phyloP scores from a whole-genome alignment of 2,113 vertebrate species.

The Passer domesticus region DNA sequence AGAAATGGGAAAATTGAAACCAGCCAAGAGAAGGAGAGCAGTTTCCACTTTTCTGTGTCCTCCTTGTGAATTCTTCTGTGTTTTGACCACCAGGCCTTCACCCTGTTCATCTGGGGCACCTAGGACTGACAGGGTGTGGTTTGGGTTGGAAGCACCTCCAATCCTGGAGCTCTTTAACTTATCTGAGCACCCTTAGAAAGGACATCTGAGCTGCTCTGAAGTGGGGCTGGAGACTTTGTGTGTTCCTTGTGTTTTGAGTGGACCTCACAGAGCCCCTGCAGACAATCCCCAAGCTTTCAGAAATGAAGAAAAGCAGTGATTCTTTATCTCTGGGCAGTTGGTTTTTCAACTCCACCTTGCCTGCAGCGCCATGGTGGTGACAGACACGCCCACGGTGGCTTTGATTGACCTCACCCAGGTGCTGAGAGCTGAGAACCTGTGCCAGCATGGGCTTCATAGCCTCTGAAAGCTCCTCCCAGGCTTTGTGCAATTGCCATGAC shows the following conservation, averaged over 20 bases:
- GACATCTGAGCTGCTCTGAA: background rate
- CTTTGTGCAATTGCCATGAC: background rate
- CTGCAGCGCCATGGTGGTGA: background rate
- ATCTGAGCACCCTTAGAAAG: background rate
- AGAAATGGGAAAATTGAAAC: background rate
- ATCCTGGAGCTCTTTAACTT: background rate
- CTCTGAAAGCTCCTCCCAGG: background rate
- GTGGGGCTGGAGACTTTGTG: accelerated
- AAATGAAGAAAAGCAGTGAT: background rate
- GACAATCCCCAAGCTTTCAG: background rate
- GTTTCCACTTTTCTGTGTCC: background rate
- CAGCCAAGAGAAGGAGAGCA: background rate
- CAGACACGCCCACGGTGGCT: background rate
- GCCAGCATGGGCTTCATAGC: background rate
- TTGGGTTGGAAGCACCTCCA: background rate
- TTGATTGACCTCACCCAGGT: background rate
- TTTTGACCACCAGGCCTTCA: background rate
- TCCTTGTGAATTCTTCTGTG: background rate
- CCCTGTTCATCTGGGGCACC: background rate
- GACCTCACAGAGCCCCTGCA: background rate
- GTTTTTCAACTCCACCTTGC: background rate
- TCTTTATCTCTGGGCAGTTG: background rate
- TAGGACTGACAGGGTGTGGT: background rate
- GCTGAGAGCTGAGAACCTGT: background rate
- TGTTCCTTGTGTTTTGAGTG: background rate